Evolutionary conservation across 2,113 vertebrate genomes (phyloP).

Genomic region (Solea senegalensis): DNA sequence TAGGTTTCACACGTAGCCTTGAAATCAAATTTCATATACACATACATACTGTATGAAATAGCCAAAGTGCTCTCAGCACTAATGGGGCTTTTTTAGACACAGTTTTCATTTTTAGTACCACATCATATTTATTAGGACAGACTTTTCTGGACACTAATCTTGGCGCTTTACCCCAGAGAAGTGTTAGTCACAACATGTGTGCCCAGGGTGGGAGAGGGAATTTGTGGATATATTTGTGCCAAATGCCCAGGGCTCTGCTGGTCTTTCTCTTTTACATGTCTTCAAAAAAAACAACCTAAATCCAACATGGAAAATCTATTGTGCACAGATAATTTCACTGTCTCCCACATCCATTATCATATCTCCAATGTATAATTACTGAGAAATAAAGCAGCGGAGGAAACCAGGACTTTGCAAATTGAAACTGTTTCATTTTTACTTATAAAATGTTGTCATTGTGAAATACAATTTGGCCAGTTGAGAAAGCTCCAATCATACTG

Average conservation of each 20-base stretch:
- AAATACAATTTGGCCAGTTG: conserved; percentile 45
- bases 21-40: conserved; percentile 45
- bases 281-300: conserved; percentile 26
- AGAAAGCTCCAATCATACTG: conserved; percentile 55
- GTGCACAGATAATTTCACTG: conserved; percentile 37
- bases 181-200: conserved; percentile 71
- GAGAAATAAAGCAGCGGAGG: conserved; percentile 16
- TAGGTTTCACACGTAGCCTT: conserved; percentile 52
- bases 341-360: conserved; percentile 24
- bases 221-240: conserved; percentile 70
- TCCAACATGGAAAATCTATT: conserved; percentile 55
- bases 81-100: conserved; percentile 26
- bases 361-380: conserved; percentile 33
- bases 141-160: conserved; percentile 51
- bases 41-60: too few relatives aligned
- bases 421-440: conserved; percentile 36
- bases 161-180: conserved; percentile 55
- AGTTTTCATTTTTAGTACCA: conserved; percentile 21
- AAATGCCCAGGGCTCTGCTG: conserved; percentile 52
- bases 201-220: conserved; percentile 63
- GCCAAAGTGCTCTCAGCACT: conserved; percentile 17
- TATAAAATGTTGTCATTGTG: conserved; percentile 34
- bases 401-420: conserved; percentile 20
- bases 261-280: conserved; percentile 44
- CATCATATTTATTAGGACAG: conserved; percentile 55